Base-by-base conservation (phyloP, 64 coral and sea anemone species). In the Anthopleura sola region DNA sequence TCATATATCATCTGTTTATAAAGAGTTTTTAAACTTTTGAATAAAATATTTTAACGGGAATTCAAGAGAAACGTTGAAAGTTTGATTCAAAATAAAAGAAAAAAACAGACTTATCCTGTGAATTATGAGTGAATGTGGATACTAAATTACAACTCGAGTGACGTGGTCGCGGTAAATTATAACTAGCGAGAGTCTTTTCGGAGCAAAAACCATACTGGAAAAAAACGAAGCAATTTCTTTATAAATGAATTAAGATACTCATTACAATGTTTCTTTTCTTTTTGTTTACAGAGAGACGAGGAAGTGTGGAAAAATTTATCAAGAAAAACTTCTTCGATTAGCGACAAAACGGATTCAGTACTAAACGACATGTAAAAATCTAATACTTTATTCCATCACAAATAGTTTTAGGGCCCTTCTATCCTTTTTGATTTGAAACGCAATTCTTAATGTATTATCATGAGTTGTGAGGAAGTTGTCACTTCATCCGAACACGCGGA, bases 361-460 rank as follows among this genome's bases (percentile, higher is more conserved):
- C 46, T 48, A 48, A 9, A 29, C 10, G 66, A 71, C 28, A 34
- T 71, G 66, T 71, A 32, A 20, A 66, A 66, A 28, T 66, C 6
- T 7, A 33, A 31, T 32, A n/a, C 11, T 28, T 28, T 28, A 15
- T 71, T 31, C 66, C n/a, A 71, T 71, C 28, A 34, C 29, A 32
- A 71, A 16, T 36, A 71, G 28, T 31, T 71, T 12, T 71, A 71
- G 29, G 3, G 13, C 14, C 50, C 16, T 71, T 71, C 31, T 13
- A 9, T 32, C 13, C 5, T 14, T 5, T 31, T 71, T 34, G 16
- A 32, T 33, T 15, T 34, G 8, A 33, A 71, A 71, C 31, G 12
- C n/a, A 71, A 15, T 71, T 71, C 9, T 71, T 71, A 62, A 62
- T 62, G 58, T 71, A 71, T n/a, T n/a, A n/a, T n/a, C n/a, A n/a